Conservation (phyloP, 2,113 vertebrate species). For the Indri indri region DNA sequence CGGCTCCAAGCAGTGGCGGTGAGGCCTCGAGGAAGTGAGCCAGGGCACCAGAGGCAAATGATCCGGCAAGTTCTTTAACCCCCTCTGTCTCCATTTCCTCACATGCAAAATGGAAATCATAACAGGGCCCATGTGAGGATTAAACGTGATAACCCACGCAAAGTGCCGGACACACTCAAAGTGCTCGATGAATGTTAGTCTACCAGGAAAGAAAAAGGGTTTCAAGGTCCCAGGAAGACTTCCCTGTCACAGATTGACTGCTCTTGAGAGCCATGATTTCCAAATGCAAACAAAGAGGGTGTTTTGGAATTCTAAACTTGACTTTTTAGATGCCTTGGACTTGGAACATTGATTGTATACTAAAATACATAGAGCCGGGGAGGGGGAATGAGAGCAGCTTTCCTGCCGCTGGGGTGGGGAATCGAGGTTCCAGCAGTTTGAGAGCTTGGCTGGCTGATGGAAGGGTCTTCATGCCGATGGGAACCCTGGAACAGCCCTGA, state of each 20-base stretch:
- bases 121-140: not conserved
- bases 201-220: not conserved
- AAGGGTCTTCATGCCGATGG: not conserved
- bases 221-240: not conserved
- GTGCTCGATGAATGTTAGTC: not conserved
- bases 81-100: slow-evolving; percentile 4
- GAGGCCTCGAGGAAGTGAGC: not conserved
- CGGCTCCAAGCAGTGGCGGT: not conserved
- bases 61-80: not conserved
- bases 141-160: not conserved
- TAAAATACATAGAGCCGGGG: not conserved
- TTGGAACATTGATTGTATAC: not conserved
- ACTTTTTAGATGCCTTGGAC: not conserved
- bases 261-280: not conserved
- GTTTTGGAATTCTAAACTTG: not conserved
- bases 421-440: not conserved
- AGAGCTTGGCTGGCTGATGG: not conserved
- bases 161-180: not conserved
- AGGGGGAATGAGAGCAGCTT: not conserved
- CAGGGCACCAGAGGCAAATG: not conserved
- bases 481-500: not conserved
- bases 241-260: not conserved
- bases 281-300: not conserved
- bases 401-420: not conserved
- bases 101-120: not conserved